Evolutionary conservation across 2,888 invertebrate genomes (phyloP).

Genomic region (Xanthorhoe designata): DNA sequence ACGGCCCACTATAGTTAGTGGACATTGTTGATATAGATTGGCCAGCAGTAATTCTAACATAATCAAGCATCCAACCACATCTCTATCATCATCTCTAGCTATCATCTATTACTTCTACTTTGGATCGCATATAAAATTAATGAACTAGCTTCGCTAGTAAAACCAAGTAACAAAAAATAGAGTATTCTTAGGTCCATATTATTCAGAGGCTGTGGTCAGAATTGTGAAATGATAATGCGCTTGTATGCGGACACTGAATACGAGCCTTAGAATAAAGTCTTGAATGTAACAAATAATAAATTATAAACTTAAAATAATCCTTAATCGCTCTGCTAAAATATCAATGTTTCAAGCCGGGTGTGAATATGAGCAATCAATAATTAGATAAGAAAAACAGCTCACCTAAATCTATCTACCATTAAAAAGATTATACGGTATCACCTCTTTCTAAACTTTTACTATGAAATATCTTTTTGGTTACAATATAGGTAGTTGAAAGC

Average conservation of each 20-base stretch:
- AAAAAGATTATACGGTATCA: no score
- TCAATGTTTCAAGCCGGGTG: background rate
- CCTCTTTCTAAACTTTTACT: no score
- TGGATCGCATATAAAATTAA: conserved; percentile 14
- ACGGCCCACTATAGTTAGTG: no score
- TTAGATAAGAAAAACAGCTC: background rate
- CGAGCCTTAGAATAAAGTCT: background rate
- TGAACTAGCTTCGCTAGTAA: conserved; percentile 45
- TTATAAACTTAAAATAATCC: background rate
- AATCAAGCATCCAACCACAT: background rate
- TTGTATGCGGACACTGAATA: no score
- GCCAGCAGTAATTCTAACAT: no score
- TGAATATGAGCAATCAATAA: background rate
- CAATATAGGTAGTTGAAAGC: no score
- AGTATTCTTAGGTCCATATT: no score
- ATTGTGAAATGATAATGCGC: no score
- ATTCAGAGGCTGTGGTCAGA: no score
- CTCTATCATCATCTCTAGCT: background rate
- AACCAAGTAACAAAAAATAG: conserved; percentile 4
- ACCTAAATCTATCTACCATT: no score
- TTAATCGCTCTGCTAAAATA: background rate
- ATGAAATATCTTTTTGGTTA: no score
- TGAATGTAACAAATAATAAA: background rate
- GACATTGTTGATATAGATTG: no score
- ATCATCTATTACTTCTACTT: conserved; percentile 40